Conservation (phyloP, 1,140 invertebrate species). For the Triops longicaudatus region DNA sequence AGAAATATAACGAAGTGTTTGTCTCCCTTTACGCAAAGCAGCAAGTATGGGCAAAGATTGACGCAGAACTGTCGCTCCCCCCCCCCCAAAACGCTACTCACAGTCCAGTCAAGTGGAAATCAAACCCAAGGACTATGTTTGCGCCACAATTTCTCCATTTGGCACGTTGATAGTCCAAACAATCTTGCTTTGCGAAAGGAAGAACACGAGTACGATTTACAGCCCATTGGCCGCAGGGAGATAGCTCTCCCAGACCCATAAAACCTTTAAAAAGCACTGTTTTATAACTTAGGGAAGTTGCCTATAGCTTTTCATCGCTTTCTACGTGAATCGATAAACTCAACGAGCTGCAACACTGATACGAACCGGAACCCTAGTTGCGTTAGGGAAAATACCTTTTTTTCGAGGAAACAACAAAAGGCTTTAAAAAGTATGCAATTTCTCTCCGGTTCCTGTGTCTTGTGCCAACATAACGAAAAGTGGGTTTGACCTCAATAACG, state of each 20-base stretch:
- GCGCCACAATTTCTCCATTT: not conserved
- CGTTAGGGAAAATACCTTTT: not conserved
- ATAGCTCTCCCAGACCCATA: not conserved
- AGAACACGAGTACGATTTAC: not conserved
- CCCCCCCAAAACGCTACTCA: not conserved
- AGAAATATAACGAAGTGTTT: not conserved
- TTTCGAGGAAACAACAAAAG: not conserved
- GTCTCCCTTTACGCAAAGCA: not conserved
- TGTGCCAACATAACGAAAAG: not conserved
- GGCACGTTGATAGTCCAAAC: not conserved
- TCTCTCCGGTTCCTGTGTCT: not conserved
- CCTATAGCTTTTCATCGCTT: not conserved
- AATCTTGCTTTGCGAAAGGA: not conserved
- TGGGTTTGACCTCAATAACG: constrained; percentile 11
- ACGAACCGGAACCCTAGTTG: not conserved
- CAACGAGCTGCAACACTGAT: not conserved
- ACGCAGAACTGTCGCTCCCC: not conserved
- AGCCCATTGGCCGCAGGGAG: not conserved
- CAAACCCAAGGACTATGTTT: not conserved
- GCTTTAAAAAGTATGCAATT: not conserved
- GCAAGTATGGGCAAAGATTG: not conserved
- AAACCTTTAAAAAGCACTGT: not conserved
- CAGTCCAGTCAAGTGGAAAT: not conserved
- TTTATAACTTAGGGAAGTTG: not conserved
- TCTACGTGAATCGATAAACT: not conserved